Base-by-base conservation (phyloP, 2,888 invertebrate species). In the Mesopsocus fuscifrons region DNA sequence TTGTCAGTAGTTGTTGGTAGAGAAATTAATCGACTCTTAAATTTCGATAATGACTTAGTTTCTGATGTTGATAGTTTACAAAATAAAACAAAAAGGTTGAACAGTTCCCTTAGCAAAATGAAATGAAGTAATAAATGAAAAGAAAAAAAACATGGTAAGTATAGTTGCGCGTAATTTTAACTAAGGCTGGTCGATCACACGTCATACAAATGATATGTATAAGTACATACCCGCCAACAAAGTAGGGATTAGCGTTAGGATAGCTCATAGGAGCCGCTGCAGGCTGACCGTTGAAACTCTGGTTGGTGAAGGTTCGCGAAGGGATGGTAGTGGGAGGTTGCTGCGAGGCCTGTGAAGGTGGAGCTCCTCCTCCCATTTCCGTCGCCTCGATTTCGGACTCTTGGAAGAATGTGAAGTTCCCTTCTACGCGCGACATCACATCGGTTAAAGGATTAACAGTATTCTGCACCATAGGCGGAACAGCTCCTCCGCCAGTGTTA, bases 401-500 rank as follows among this genome's bases (percentile, higher is more conserved):
- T 20, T 38, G 38, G 21, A 38, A 21, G 38, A 38, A 38, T 9
- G 17, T 38, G 21, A 38, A 38, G 13, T 38, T 38, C 6, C 38
- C 38, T 8, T 8, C 18, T 8, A 34, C 34, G 38, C 38, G 17
- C 21, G 17, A 21, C 8, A 38, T 38, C 4, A 38, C 38, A 20
- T 38, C 38, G 11, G 6, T 26, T 6, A 26, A 9, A 11, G 26
- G 26, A 5, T 20, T 15, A 4, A 18, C n/a, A 5, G 16, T 15
- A 20, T 38, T 38, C n/a, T 15, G 38, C 3, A 21, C 38, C 6
- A 20, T 3, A 18, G 20, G 16, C 5, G 38, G 38, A 5, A 38
- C 38, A 5, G 38, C n/a, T 5, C 18, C n/a, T 15, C n/a, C 18
- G 5, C 3, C 18, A 13, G 16, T 21, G 8, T 6, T 6, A 11